Evolutionary conservation across 2,888 invertebrate genomes (phyloP).

Genomic region (Metalampra italica): DNA sequence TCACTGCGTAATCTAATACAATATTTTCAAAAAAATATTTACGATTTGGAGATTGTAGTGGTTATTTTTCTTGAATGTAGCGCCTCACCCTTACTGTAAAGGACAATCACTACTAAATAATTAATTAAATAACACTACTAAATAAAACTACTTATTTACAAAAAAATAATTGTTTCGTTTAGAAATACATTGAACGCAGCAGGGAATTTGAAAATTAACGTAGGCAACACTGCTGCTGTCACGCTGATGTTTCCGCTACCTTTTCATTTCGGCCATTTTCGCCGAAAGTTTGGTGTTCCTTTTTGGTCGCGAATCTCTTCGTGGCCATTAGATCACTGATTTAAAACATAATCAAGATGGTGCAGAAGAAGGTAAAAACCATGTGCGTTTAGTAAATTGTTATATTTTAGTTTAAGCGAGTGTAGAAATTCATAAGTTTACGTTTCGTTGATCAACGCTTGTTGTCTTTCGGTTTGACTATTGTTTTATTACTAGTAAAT

Average conservation of each 20-base stretch:
- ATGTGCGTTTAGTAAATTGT: conserved; percentile 63
- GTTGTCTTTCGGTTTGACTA: conserved; percentile 34
- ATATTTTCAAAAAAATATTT: too few species aligned
- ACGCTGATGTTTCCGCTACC: conserved; percentile 28
- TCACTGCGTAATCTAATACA: too few species aligned
- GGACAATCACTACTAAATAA: too few species aligned
- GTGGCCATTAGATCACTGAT: conserved; percentile 70
- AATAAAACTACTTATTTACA: too few species aligned
- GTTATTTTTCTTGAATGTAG: too few species aligned
- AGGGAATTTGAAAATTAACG: neutral
- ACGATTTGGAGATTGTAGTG: too few species aligned
- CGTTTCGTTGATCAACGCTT: conserved; percentile 29
- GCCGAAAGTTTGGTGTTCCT: conserved; percentile 71
- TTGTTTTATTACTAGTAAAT: conserved; percentile 16
- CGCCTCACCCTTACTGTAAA: too few species aligned
- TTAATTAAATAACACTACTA: too few species aligned
- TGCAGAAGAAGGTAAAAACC: conserved; percentile 78
- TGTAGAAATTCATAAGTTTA: conserved; percentile 34
- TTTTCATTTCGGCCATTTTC: conserved; percentile 74
- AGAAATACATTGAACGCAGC: neutral
- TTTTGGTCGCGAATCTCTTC: conserved; percentile 72
- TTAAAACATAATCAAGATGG: conserved; percentile 71
- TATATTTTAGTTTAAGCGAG: conserved; percentile 49
- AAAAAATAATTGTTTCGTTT: too few species aligned
- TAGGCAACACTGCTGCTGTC: neutral